Base-by-base conservation (phyloP, 2,113 vertebrate species). In the Callospermophilus lateralis region DNA sequence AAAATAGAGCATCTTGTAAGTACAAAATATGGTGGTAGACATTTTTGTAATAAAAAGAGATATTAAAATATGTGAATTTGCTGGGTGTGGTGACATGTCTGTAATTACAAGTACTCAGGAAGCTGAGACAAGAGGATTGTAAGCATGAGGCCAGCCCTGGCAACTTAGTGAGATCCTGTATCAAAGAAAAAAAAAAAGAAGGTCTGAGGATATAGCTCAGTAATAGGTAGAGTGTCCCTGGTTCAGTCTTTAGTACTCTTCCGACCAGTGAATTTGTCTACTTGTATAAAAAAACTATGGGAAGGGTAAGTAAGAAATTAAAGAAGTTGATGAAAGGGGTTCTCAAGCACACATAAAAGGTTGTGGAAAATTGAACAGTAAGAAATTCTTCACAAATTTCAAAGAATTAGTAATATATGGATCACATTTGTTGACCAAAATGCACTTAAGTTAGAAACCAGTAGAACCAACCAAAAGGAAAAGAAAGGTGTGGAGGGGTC, bases 231-330 rank as follows among this genome's bases (percentile, higher is more conserved):
- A 58, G 20, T 58, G 20, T 20, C 55, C 20, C 55, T 58, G 55
- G 55, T 58, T 58, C 55, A 58, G 55, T 58, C 55, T 7, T 58
- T 7, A 58, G 55, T 22, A 58, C 20, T 7, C 20, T 58, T 20
- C 55, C 55, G 6, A 6, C 19, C 7, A 22, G 55, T 58, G 63
- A 88, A 53, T 93, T 13, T 22, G 5, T 10, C 84, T 30, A 37
- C 72, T 89, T 93, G 79, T 55, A 12, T 48, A 73, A 88, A 72
- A 39, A 34, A 84, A 70, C 15, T 39, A 61, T 4, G 51, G 10
- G 17, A 51, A 85, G 19, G 61, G 20, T 78, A 79, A 95, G 72
- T 20, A 20, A 93, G 61, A 89, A 84, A 72, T 93, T 78, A 85
- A 95, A 95, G 48, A 85, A 72, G 8, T 42, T 48, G 22, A 17